Evolutionary conservation across 2,888 invertebrate genomes (phyloP).

Genomic region (Drosophila barbarae): DNA sequence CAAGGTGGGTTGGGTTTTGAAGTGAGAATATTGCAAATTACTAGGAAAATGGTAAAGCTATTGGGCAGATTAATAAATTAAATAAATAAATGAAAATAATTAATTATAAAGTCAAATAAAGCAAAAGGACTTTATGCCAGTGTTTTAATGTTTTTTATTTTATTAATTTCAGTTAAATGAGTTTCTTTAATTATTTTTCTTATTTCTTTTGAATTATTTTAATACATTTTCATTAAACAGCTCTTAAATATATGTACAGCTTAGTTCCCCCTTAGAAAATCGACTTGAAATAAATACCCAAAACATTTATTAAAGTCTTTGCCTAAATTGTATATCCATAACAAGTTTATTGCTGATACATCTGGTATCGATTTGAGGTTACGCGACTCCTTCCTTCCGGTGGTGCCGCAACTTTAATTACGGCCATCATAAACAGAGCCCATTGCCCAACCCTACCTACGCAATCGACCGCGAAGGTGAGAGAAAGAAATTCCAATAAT

Average conservation of each 20-base stretch:
- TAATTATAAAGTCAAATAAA: background rate
- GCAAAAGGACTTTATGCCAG: too few relatives aligned
- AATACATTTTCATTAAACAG: too few relatives aligned
- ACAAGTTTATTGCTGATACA: slow-evolving; percentile 7
- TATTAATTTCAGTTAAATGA: too few relatives aligned
- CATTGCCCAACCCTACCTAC: slow-evolving; percentile 23
- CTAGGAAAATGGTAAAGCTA: background rate
- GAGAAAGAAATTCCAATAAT: slow-evolving; percentile 44
- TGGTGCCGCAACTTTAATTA: slow-evolving; percentile 34
- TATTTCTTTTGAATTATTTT: too few relatives aligned
- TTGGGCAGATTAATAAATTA: background rate
- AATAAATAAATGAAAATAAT: too few relatives aligned
- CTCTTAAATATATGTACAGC: background rate
- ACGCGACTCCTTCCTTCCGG: slow-evolving; percentile 14
- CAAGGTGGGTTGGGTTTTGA: slow-evolving; percentile 8
- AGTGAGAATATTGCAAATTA: background rate
- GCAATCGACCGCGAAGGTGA: slow-evolving; percentile 8
- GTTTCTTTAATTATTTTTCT: too few relatives aligned
- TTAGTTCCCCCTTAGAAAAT: background rate
- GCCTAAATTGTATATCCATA: background rate
- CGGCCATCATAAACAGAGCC: slow-evolving; percentile 33
- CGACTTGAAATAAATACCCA: background rate
- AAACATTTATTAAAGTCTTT: background rate
- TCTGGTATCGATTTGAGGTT: slow-evolving; percentile 2
- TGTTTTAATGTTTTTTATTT: too few relatives aligned